A percentile compares a stretch with the other conserved stretches of the same genome.
Conservation (phyloP, 2,888 invertebrate species). For the Hydriomena furcata region DNA sequence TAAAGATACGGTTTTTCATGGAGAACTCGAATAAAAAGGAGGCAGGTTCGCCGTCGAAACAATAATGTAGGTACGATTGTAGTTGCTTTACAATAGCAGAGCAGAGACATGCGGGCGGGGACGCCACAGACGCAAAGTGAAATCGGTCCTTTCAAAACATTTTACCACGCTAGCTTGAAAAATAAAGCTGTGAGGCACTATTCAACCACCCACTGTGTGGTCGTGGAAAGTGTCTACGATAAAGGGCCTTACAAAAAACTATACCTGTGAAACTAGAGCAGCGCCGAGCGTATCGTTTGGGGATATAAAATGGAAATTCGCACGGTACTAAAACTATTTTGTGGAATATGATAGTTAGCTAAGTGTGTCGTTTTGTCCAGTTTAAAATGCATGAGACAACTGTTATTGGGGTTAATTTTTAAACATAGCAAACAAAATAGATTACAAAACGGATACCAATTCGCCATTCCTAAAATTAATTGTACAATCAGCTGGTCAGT, state of each 20-base stretch:
- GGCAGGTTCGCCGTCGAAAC: conserved; percentile 70
- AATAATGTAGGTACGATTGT: conserved; percentile 75
- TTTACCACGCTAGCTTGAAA: conserved; percentile 70
- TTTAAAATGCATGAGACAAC: neutral
- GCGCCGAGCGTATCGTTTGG: conserved; percentile 25
- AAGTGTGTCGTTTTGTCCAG: conserved; percentile 3
- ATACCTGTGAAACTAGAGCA: conserved; percentile 39
- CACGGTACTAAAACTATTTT: conserved; percentile 3
- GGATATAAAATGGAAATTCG: conserved; percentile 19
- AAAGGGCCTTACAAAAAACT: conserved; percentile 55
- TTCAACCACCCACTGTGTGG: conserved; percentile 60
- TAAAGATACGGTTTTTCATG: conserved; percentile 72
- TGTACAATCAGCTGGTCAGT: neutral
- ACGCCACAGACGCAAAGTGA: conserved; percentile 67
- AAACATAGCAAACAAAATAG: too few species aligned
- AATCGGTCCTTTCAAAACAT: conserved; percentile 83
- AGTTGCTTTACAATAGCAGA: conserved; percentile 74
- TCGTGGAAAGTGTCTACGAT: conserved; percentile 56
- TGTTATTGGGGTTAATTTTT: too few species aligned
- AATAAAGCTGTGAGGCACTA: conserved; percentile 70
- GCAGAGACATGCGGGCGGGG: conserved; percentile 69
- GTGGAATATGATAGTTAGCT: neutral
- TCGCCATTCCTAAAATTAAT: neutral
- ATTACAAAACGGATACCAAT: too few species aligned
- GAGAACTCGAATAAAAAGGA: conserved; percentile 72